phyloP scores from a whole-genome alignment of 2,113 vertebrate species.

The Axis porcinus region DNA sequence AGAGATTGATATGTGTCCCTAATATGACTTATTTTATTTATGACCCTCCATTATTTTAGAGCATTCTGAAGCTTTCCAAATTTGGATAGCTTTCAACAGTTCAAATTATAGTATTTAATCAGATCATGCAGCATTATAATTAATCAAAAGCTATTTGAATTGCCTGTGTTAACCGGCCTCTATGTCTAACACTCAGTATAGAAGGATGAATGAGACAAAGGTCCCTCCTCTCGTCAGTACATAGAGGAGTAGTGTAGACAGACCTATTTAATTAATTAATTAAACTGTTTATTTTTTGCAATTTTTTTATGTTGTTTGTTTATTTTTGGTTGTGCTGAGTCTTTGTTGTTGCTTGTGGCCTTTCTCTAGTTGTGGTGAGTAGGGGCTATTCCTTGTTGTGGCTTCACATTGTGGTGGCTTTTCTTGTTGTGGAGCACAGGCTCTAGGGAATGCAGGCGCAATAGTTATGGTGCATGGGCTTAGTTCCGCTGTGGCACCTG shows the following conservation, averaged over 20 bases:
- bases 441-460: not conserved
- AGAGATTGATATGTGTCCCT: not conserved
- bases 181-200: not conserved
- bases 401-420: not conserved
- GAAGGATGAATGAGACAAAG: not conserved
- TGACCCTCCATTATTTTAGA: not conserved
- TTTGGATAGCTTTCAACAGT: not conserved
- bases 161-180: not conserved
- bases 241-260: not conserved
- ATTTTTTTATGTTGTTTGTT: not conserved
- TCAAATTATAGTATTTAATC: conserved; percentile 18
- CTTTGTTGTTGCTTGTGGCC: not conserved
- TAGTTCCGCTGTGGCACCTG: not conserved
- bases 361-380: not conserved
- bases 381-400: not conserved
- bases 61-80: not conserved
- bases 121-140: not conserved
- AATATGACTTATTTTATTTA: not conserved
- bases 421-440: not conserved
- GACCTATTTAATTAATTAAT: not conserved
- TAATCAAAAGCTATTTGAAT: not conserved
- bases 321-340: not conserved
- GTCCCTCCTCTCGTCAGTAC: not conserved
- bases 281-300: not conserved
- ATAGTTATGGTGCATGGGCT: fast-evolving